Evolutionary conservation across 2,888 invertebrate genomes (phyloP), one percentile per base, ranked within the genome.

Genomic region (Cryptocephalus moraei): DNA sequence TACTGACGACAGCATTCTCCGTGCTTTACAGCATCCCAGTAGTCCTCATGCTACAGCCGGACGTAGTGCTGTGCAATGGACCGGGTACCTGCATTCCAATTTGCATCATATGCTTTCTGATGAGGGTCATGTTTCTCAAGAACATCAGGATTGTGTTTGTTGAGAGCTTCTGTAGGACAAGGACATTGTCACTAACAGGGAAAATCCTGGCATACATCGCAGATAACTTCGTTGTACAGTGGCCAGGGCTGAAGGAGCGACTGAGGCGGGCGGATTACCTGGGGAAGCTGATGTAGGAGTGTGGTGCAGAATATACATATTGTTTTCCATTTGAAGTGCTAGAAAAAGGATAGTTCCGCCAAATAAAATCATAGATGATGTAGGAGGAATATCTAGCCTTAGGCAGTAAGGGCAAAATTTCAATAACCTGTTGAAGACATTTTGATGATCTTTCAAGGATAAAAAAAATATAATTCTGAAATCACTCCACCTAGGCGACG

Each of bases 61-160:
- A 91, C 67, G 66, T 94, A 57, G 78, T 93, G 58, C 72, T 93
- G 42, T 92, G 90, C 70, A 95, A 97, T 74, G 97, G 99, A 0
- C 97, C 97, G 39, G 96, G 96, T 8, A 96, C 94, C 8, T 96
- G 97, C 69, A 78, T 99, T 49, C 97, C 97, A 4, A 74, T 95
- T 46, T 93, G 93, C 73, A 58, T 86, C 46, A 77, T 86, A 45
- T 85, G 84, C 11, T 87, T 88, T 64, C 41, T 92, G 1, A 73
- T 86, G 55, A 84, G 84, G 67, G 75, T 83, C 50, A 66, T 83
- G 0, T 82, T 79, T 56, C 61, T 90, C 34, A 67, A 75, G 32
- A 73, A 82, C 56, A 80, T 82, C 48, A 81, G 80, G 63, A 87
- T 95, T 49, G 78, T 96, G 45, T 99, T 91, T 71, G 76, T 97